Evolutionary conservation across 2,797 vertebrate species (phyloP).

Genomic region (Phoebastria nigripes): DNA sequence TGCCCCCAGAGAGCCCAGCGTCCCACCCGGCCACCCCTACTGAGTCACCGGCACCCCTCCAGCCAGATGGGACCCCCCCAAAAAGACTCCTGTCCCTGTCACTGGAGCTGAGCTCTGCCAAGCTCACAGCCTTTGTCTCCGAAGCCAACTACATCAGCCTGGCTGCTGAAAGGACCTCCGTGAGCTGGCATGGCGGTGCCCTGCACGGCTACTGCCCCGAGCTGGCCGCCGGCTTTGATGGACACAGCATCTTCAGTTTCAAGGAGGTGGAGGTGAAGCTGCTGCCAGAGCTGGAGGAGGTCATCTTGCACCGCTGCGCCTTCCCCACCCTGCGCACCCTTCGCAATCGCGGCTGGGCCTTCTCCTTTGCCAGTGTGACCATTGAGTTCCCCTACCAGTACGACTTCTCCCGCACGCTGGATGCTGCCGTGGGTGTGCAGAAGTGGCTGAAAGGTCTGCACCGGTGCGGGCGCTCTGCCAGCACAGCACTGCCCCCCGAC

Average conservation of each 20-base stretch:
- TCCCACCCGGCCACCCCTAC: background rate
- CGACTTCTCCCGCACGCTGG: slow-evolving; percentile 92
- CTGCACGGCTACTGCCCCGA: slow-evolving; percentile 80
- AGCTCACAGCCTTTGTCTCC: slow-evolving; percentile 83
- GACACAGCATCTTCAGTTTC: slow-evolving; percentile 89
- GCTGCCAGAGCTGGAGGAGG: slow-evolving; percentile 82
- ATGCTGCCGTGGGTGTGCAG: slow-evolving; percentile 88
- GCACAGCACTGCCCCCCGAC: slow-evolving; percentile 82
- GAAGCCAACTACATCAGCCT: slow-evolving; percentile 85
- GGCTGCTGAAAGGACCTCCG: slow-evolving; percentile 76
- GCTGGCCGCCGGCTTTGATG: slow-evolving; percentile 87
- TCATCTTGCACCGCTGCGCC: slow-evolving; percentile 82
- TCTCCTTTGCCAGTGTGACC: slow-evolving; percentile 81
- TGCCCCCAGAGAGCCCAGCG: background rate
- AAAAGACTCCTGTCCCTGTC: slow-evolving; percentile 74
- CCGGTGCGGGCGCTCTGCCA: background rate
- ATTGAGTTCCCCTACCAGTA: slow-evolving; percentile 96
- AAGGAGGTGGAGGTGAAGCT: slow-evolving; percentile 82
- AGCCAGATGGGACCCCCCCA: slow-evolving; percentile 13
- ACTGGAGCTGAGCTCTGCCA: slow-evolving; percentile 81
- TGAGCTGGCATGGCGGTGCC: slow-evolving; percentile 76
- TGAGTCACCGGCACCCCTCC: background rate
- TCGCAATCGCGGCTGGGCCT: slow-evolving; percentile 85
- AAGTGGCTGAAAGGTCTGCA: slow-evolving; percentile 96
- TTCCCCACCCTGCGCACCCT: slow-evolving; percentile 82